phyloP scores from a whole-genome alignment of 2,797 vertebrate genomes.

The Acanthurus lineatus region DNA sequence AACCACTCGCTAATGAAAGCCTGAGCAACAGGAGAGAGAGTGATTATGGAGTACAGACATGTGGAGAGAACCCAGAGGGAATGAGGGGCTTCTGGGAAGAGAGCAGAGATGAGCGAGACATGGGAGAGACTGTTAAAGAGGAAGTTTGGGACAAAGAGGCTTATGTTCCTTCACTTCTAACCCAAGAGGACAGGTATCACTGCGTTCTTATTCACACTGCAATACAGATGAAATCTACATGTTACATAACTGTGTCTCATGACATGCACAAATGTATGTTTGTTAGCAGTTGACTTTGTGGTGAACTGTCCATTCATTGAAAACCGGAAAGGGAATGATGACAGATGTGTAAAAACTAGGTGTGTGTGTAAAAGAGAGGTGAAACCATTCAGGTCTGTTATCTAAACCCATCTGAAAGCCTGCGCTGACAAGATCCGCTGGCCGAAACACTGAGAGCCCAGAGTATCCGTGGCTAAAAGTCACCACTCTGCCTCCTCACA shows the following conservation, averaged over 20 bases:
- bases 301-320: constrained; percentile 10
- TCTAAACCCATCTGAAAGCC: constrained; percentile 66
- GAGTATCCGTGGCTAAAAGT: constrained; percentile 59
- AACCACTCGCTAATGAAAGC: constrained; percentile 40
- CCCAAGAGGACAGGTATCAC: constrained; percentile 36
- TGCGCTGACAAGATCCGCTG: constrained; percentile 58
- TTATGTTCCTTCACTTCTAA: constrained; percentile 45
- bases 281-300: constrained; percentile 44
- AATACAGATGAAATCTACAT: constrained; percentile 31
- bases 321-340: constrained; percentile 34
- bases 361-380: constrained; percentile 27
- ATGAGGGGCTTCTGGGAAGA: constrained; percentile 24
- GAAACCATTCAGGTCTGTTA: constrained; percentile 59
- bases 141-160: constrained; percentile 51
- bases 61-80: constrained; percentile 26
- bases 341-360: constrained; percentile 26
- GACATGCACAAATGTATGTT: constrained; percentile 8
- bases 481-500: constrained; percentile 70
- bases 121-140: constrained; percentile 58
- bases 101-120: constrained; percentile 33
- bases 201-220: constrained; percentile 11
- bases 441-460: constrained; percentile 59
- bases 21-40: constrained; percentile 34
- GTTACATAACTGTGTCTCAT: background rate
- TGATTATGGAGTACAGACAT: constrained; percentile 54